Evolutionary conservation across 2,888 invertebrate species (phyloP).

Genomic region (Drosophila mercatorum): DNA sequence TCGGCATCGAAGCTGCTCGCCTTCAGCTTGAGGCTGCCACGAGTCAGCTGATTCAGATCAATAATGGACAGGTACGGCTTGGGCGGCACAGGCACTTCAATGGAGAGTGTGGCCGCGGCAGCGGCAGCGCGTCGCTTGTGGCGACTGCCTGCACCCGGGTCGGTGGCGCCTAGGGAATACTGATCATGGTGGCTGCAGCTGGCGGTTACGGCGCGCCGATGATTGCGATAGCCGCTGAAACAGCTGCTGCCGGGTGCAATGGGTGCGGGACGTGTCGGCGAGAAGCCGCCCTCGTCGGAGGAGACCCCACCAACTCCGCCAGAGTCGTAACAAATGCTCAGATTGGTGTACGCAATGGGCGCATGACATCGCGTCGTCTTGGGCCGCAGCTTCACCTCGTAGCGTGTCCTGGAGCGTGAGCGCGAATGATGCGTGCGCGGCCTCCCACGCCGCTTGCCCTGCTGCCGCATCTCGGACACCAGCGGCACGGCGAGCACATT

Average conservation of each 20-base stretch:
- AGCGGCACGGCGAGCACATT: slow-evolving; percentile 87
- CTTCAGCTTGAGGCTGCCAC: slow-evolving; percentile 86
- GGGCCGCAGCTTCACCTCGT: slow-evolving; percentile 84
- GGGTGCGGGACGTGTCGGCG: slow-evolving; percentile 78
- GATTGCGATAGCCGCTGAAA: slow-evolving; percentile 80
- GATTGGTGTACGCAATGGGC: slow-evolving; percentile 86
- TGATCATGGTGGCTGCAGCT: slow-evolving; percentile 76
- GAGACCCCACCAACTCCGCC: slow-evolving; percentile 79
- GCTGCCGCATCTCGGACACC: slow-evolving; percentile 83
- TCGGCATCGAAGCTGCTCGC: slow-evolving; percentile 65
- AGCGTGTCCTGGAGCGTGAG: slow-evolving; percentile 83
- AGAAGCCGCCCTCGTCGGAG: slow-evolving; percentile 85
- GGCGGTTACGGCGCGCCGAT: slow-evolving; percentile 65
- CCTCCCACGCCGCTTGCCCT: slow-evolving; percentile 81
- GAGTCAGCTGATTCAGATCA: slow-evolving; percentile 89
- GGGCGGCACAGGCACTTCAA: slow-evolving; percentile 84
- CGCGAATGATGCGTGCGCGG: slow-evolving; percentile 83
- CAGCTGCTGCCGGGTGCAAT: slow-evolving; percentile 79
- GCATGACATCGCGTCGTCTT: slow-evolving; percentile 86
- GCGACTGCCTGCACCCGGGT: slow-evolving; percentile 44
- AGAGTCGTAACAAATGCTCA: slow-evolving; percentile 86
- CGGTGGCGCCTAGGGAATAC: slow-evolving; percentile 75
- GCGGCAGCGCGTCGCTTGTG: slow-evolving; percentile 46
- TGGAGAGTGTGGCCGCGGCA: slow-evolving; percentile 32
- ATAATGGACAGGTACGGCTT: slow-evolving; percentile 90